Conservation (phyloP, 2,888 invertebrate species). For the Adela reaumurella region DNA sequence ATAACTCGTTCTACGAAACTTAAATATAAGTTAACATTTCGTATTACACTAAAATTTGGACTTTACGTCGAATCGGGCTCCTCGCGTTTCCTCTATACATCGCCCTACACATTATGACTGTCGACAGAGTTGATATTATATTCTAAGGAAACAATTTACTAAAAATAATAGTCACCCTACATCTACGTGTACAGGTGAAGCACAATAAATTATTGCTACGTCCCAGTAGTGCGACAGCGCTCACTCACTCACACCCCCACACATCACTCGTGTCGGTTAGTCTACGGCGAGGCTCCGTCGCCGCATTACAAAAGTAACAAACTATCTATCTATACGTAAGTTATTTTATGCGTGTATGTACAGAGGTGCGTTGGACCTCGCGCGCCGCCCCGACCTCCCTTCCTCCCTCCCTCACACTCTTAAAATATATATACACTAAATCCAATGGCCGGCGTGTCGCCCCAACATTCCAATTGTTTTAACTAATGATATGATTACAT, state of each 20-base stretch:
- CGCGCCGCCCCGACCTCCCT: constrained; percentile 21
- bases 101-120: background rate
- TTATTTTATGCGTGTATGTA: constrained; percentile 50
- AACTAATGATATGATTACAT: constrained; percentile 52
- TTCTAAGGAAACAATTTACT: background rate
- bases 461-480: constrained; percentile 20
- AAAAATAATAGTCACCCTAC: background rate
- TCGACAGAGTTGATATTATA: background rate
- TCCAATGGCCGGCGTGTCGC: constrained; percentile 34
- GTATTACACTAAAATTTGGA: background rate
- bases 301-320: constrained; percentile 47
- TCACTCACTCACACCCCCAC: background rate
- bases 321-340: constrained; percentile 43
- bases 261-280: no score
- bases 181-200: background rate
- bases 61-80: no score
- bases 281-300: background rate
- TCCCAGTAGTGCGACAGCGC: background rate
- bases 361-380: constrained; percentile 29
- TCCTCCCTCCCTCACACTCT: constrained; percentile 32
- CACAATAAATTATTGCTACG: background rate
- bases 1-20: background rate
- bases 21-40: background rate
- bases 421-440: constrained; percentile 40
- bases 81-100: background rate